Percentiles rank a stretch among this genome's conserved stretches.
These are phyloP conservation scores for Lasiommata megera DNA, from an alignment of 2,888 invertebrate genomes.

Conservation along the genomic window DNA sequence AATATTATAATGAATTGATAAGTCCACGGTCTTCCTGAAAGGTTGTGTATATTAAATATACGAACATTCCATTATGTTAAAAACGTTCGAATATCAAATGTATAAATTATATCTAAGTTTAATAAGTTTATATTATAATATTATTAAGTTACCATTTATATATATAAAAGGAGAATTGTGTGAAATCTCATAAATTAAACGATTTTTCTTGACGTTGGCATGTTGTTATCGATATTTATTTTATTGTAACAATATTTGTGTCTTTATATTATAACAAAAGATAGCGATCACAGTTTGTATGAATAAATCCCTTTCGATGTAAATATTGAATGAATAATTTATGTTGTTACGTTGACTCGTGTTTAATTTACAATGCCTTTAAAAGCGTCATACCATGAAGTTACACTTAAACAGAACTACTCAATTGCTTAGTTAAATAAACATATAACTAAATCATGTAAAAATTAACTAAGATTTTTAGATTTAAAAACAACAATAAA, in stretches of 20 bases:
- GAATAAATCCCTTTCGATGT: constrained; percentile 53
- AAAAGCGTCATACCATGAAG: constrained; percentile 10
- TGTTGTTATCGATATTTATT: constrained; percentile 16
- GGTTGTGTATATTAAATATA: constrained; percentile 39
- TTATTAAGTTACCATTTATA: constrained; percentile 8
- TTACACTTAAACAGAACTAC: neutral
- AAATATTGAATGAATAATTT: constrained; percentile 72
- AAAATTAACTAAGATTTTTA: too few relatives aligned
- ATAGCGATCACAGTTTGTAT: constrained; percentile 35
- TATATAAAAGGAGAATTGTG: constrained; percentile 3
- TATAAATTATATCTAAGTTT: constrained; percentile 7
- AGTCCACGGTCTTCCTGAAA: constrained; percentile 26
- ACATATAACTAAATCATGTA: neutral
- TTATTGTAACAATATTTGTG: constrained; percentile 20
- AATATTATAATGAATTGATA: neutral
- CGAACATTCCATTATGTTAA: constrained; percentile 40
- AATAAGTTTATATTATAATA: neutral
- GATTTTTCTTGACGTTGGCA: constrained; percentile 3
- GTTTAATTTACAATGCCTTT: constrained; percentile 36
- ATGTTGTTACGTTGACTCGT: constrained; percentile 59
- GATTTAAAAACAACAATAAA: too few relatives aligned
- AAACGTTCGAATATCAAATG: constrained; percentile 8
- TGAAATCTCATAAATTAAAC: constrained; percentile 1
- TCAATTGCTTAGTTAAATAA: neutral
- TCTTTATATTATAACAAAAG: constrained; percentile 36